Evolutionary conservation across 2,888 invertebrate species (phyloP).

Genomic region (Catocala nupta): DNA sequence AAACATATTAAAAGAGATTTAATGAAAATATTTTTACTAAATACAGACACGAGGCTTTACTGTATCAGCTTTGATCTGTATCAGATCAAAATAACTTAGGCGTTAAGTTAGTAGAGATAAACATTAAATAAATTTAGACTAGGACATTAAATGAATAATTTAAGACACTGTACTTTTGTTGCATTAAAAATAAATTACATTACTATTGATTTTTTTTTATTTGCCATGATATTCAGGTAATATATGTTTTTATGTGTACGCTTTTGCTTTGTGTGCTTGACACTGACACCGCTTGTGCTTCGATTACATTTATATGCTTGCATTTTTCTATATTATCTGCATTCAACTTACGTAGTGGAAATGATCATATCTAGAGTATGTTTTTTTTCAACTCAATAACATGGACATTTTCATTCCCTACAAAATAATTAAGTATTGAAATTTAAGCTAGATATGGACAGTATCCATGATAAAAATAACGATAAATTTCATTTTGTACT

Average conservation of each 20-base stretch:
- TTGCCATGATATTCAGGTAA: constrained; percentile 2
- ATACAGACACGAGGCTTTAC: constrained; percentile 72
- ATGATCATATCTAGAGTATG: too few species aligned
- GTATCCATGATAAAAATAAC: too few species aligned
- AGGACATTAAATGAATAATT: constrained; percentile 31
- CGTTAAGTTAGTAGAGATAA: constrained; percentile 42
- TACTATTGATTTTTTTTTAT: constrained; percentile 45
- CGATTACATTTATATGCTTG: neutral
- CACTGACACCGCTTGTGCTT: neutral
- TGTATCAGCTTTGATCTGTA: constrained; percentile 76
- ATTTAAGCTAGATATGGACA: too few species aligned
- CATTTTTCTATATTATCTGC: too few species aligned
- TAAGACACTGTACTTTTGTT: constrained; percentile 51
- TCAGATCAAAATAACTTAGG: constrained; percentile 72
- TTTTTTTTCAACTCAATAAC: too few species aligned
- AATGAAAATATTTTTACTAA: constrained; percentile 41
- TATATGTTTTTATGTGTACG: constrained; percentile 10
- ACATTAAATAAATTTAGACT: constrained; percentile 14
- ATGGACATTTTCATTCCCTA: too few species aligned
- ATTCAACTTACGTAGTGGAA: too few species aligned
- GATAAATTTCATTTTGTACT: too few species aligned
- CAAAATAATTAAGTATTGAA: too few species aligned
- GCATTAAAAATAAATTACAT: constrained; percentile 56
- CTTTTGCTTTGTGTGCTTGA: constrained; percentile 22
- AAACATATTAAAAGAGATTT: constrained; percentile 8